These are phyloP conservation scores for Neofelis nebulosa DNA, from an alignment of 2,113 vertebrate genomes.

Conservation along the genomic window DNA sequence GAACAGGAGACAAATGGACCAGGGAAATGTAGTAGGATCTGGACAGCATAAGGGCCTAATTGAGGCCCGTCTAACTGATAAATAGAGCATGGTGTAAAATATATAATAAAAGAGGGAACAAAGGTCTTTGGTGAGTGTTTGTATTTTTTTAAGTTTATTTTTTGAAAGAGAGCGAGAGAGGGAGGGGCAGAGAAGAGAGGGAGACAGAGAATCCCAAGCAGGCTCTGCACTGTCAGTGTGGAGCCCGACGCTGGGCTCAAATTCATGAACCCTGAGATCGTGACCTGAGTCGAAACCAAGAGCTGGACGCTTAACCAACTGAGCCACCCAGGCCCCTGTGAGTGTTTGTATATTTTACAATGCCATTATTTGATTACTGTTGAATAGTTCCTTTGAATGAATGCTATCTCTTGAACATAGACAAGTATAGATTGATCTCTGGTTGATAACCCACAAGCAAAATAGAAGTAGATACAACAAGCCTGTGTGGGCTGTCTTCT, in stretches of 20 bases:
- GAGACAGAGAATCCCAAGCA: too few relatives aligned
- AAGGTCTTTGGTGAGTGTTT: background rate
- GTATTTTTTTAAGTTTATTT: background rate
- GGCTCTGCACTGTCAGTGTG: too few relatives aligned
- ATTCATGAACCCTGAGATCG: too few relatives aligned
- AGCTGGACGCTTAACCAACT: too few relatives aligned
- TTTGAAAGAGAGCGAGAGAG: too few relatives aligned
- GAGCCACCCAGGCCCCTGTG: too few relatives aligned
- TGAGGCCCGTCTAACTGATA: background rate
- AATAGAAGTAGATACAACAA: background rate
- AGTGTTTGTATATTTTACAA: background rate
- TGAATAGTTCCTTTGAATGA: background rate
- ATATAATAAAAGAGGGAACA: background rate
- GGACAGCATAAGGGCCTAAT: background rate
- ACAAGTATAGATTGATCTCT: background rate
- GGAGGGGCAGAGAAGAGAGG: too few relatives aligned
- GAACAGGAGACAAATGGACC: background rate
- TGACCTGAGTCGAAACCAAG: too few relatives aligned
- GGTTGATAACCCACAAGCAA: background rate
- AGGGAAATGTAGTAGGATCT: background rate
- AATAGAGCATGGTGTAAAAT: background rate
- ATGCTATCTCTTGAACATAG: background rate
- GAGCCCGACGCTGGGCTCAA: too few relatives aligned
- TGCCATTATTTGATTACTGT: background rate
- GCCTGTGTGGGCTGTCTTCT: background rate